A percentile compares a stretch with the other conserved stretches of the same genome.
These are phyloP conservation scores for Heliconius melpomene DNA, from an alignment of 1,140 invertebrate genomes.

Conservation along the genomic window DNA sequence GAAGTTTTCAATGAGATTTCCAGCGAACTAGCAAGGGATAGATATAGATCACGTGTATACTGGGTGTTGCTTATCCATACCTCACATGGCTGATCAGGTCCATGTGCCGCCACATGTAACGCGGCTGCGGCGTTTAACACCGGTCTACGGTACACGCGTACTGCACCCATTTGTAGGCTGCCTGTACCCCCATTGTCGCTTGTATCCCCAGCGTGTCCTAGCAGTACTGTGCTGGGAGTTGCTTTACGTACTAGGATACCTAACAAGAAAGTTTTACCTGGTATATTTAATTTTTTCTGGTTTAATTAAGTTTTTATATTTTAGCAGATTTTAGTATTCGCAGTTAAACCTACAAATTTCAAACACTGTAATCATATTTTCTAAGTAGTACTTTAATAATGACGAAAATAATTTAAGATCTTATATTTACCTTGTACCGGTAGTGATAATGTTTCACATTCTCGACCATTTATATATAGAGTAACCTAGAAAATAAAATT, in stretches of 20 bases:
- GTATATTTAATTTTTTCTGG: too few relatives aligned
- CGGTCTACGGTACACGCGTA: slow-evolving; percentile 61
- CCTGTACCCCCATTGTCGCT: slow-evolving; percentile 28
- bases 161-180: slow-evolving; percentile 50
- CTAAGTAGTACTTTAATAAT: too few relatives aligned
- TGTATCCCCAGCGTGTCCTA: slow-evolving; percentile 58
- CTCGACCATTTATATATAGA: slow-evolving; percentile 77
- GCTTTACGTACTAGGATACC: slow-evolving; percentile 79
- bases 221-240: slow-evolving; percentile 71
- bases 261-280: slow-evolving; percentile 15
- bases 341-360: too few relatives aligned
- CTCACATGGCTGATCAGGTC: slow-evolving; percentile 55
- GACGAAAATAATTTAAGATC: background rate
- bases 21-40: too few relatives aligned
- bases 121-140: slow-evolving; percentile 51
- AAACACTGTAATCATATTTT: too few relatives aligned
- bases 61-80: slow-evolving; percentile 14
- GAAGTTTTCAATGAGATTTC: too few relatives aligned
- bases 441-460: slow-evolving; percentile 63
- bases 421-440: slow-evolving; percentile 67
- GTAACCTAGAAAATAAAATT: slow-evolving; percentile 64
- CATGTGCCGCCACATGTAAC: slow-evolving; percentile 72
- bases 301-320: too few relatives aligned
- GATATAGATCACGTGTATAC: background rate
- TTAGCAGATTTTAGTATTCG: too few relatives aligned